Percentiles rank a stretch among this genome's conserved stretches.
phyloP scores from a whole-genome alignment of 2,797 vertebrate species.

The Telmatherina bonti region DNA sequence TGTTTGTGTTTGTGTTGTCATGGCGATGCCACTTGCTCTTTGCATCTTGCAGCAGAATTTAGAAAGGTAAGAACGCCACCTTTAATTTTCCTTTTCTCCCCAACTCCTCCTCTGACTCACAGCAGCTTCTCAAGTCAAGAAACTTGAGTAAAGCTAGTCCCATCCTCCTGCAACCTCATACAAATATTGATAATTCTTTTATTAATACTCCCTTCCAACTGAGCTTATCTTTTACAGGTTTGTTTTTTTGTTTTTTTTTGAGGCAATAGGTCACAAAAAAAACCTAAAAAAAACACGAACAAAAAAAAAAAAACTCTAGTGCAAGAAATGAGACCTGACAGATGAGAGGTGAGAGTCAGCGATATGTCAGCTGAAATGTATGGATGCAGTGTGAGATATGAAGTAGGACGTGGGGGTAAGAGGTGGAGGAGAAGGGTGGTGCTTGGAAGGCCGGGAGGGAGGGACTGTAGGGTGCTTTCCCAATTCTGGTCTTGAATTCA shows the following conservation, averaged over 20 bases:
- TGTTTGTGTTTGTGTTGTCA: slow-evolving; percentile 61
- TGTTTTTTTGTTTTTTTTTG: slow-evolving; percentile 22
- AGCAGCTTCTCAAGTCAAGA: slow-evolving; percentile 11
- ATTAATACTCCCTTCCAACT: slow-evolving; percentile 42
- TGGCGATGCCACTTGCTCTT: slow-evolving; percentile 58
- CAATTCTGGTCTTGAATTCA: slow-evolving; percentile 67
- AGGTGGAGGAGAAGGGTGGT: slow-evolving; percentile 8
- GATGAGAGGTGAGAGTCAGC: slow-evolving; percentile 47
- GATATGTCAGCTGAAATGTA: slow-evolving; percentile 31
- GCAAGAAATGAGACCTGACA: slow-evolving; percentile 62
- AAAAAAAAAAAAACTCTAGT: too few species aligned
- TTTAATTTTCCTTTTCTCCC: slow-evolving; percentile 30
- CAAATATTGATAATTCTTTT: slow-evolving; percentile 46
- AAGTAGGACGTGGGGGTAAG: slow-evolving; percentile 13
- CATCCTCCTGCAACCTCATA: slow-evolving; percentile 15
- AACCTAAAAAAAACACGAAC: too few species aligned
- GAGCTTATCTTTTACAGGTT: slow-evolving; percentile 33
- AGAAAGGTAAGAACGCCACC: slow-evolving; percentile 65
- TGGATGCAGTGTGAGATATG: slow-evolving; percentile 37
- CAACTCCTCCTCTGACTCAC: slow-evolving; percentile 26
- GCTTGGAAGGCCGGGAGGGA: slow-evolving; percentile 12
- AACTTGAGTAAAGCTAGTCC: slow-evolving; percentile 14
- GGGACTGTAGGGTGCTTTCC: slow-evolving; percentile 77
- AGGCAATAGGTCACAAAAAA: slow-evolving; percentile 55
- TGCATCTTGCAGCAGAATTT: slow-evolving; percentile 41